Conservation (phyloP, 2,113 vertebrate species). For the Cephalopterus ornatus region DNA sequence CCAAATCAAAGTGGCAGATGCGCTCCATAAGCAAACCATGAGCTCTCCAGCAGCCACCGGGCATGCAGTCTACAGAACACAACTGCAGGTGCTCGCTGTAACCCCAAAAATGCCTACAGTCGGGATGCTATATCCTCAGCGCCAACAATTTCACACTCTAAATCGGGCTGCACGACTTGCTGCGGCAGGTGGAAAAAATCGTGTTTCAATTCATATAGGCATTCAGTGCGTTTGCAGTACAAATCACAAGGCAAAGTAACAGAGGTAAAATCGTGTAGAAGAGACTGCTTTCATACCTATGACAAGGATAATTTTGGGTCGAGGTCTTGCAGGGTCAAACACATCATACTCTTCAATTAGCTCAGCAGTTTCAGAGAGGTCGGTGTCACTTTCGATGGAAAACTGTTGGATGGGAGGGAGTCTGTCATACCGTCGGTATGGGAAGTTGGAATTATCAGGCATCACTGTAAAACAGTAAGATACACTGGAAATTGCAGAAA, state of each 20-base stretch:
- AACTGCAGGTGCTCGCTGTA: background rate
- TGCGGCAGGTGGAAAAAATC: background rate
- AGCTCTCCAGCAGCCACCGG: background rate
- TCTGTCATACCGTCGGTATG: conserved; percentile 92
- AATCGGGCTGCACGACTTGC: background rate
- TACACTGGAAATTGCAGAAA: conserved; percentile 43
- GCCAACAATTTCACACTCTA: background rate
- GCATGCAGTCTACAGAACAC: background rate
- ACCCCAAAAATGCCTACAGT: background rate
- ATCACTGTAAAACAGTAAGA: conserved; percentile 82
- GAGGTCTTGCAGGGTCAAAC: conserved; percentile 89
- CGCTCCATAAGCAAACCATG: background rate
- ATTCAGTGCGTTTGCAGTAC: background rate
- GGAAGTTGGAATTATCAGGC: conserved; percentile 92
- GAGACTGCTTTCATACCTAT: conserved; percentile 81
- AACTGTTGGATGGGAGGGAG: conserved; percentile 98
- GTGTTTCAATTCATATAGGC: background rate
- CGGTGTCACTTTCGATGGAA: conserved; percentile 97
- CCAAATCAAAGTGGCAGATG: background rate
- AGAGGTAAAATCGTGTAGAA: background rate
- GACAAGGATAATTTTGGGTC: conserved; percentile 94
- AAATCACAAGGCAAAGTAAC: background rate
- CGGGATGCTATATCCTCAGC: background rate
- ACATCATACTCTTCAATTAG: conserved; percentile 98
- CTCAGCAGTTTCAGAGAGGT: conserved; percentile 96